Conservation (phyloP, 2,797 vertebrate genomes). For the Syngnathus rostellatus region DNA sequence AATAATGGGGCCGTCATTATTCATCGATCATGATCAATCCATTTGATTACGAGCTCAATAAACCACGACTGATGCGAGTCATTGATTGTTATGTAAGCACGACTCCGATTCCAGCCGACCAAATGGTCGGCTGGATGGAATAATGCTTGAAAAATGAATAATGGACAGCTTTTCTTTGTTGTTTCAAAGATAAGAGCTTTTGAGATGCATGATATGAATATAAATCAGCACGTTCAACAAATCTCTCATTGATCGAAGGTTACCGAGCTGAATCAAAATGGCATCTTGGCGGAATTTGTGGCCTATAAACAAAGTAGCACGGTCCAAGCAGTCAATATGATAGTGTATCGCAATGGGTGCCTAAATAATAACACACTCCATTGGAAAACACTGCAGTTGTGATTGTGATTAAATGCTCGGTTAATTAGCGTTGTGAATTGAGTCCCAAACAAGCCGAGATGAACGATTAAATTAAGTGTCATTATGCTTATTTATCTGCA, state of each 20-base stretch:
- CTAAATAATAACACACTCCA: not conserved
- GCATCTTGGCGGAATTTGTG: not conserved
- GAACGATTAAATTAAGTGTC: slow-evolving; percentile 4
- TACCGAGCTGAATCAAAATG: not conserved
- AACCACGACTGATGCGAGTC: not conserved
- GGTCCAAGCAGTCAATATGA: not conserved
- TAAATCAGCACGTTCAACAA: not conserved
- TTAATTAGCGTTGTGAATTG: slow-evolving; percentile 5
- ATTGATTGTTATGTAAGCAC: not conserved
- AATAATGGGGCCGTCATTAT: not conserved
- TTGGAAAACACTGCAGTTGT: slow-evolving; percentile 1
- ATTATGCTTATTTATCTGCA: not conserved
- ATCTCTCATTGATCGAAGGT: slow-evolving; percentile 6
- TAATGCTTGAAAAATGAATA: not conserved
- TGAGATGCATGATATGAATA: not conserved
- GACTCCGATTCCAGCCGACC: not conserved
- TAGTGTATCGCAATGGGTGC: not conserved
- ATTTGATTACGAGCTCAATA: not conserved
- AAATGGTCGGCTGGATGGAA: not conserved
- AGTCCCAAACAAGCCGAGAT: slow-evolving; percentile 3
- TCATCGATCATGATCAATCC: not conserved
- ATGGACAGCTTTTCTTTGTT: slow-evolving; percentile 1
- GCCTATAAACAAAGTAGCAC: slow-evolving; percentile 1
- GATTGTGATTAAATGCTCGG: slow-evolving; percentile 2
- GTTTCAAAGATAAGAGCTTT: slow-evolving; percentile 3